Evolutionary conservation across 2,113 vertebrate genomes (phyloP), one percentile per base, ranked within the genome.

Genomic region (Aptenodytes forsteri): DNA sequence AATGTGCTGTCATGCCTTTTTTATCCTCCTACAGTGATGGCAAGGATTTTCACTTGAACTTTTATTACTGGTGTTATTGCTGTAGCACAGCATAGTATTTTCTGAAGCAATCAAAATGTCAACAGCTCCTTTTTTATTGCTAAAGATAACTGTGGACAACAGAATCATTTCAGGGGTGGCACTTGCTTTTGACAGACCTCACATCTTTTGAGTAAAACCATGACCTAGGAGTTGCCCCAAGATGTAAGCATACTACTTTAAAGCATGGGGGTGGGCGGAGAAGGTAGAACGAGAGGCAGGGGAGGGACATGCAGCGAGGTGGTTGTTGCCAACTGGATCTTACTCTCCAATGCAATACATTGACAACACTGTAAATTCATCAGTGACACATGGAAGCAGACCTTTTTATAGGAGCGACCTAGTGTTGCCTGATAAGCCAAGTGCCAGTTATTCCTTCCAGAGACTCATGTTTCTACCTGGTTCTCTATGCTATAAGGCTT

Each of bases 21-120:
- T 86, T 64, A 94, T 91, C 47, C 32, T 85, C 30, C 40, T 83
- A 83, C 55, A 69, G 49, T 11, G 58, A 90, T 26, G 27, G 62
- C 21, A 89, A 93, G 44, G 84, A 91, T 92, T 87, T 96, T 90
- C 50, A 73, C 66, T 85, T 85, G 55, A 92, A 89, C 47, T 96
- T 90, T 79, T 81, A 55, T 89, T 72, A 89, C 47, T 52, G 26
- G 36, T 73, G 42, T 50, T 87, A 82, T 20, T 92, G 65, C 59
- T 69, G 32, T 64, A 87, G 52, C 71, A 82, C 34, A 87, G 66
- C 47, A 87, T 46, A 83, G 54, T 80, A 85, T 87, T 77, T 91
- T 85, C 46, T 62, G 49, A 85, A 86, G 82, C 50, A 89, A 90
- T 84, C 82, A 91, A 96, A 97, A 93, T 56, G 62, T 92, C 90